These are phyloP conservation scores for Lissonota sp. DNA, from an alignment of 2,888 invertebrate genomes.

Conservation along the genomic window DNA sequence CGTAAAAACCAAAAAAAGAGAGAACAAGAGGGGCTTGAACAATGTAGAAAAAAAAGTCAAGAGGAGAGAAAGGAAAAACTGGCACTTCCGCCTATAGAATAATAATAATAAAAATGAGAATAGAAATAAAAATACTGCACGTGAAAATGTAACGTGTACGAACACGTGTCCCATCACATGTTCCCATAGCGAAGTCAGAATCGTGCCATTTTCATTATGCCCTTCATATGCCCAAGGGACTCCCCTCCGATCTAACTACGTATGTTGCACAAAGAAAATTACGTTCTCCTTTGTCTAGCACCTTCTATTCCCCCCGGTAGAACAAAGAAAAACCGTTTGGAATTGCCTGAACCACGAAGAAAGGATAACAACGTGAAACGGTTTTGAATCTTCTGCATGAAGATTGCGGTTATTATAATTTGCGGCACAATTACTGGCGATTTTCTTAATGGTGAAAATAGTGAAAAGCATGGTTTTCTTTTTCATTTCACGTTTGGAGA, in stretches of 20 bases:
- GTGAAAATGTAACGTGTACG: conserved; percentile 28
- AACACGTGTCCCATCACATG: neutral
- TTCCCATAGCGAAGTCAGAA: conserved; percentile 28
- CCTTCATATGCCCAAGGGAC: conserved; percentile 12
- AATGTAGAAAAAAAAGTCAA: conserved; percentile 26
- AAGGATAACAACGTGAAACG: neutral
- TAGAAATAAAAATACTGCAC: no score
- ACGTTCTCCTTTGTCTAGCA: conserved; percentile 3
- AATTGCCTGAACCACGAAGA: no score
- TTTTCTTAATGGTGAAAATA: no score
- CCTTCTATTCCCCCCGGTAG: neutral
- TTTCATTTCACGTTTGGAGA: no score
- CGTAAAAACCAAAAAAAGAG: conserved; percentile 48
- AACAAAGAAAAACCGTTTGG: neutral
- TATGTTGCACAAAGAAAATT: conserved; percentile 8
- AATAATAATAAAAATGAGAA: neutral
- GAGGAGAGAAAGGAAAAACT: neutral
- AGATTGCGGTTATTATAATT: no score
- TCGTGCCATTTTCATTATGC: conserved; percentile 26
- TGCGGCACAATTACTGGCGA: no score
- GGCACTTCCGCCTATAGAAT: neutral
- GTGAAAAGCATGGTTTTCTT: no score
- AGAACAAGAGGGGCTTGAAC: conserved; percentile 7
- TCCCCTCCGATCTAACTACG: neutral
- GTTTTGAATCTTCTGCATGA: neutral